Conservation (phyloP, 2,113 vertebrate genomes). For the Rhinolophus ferrumequinum region DNA sequence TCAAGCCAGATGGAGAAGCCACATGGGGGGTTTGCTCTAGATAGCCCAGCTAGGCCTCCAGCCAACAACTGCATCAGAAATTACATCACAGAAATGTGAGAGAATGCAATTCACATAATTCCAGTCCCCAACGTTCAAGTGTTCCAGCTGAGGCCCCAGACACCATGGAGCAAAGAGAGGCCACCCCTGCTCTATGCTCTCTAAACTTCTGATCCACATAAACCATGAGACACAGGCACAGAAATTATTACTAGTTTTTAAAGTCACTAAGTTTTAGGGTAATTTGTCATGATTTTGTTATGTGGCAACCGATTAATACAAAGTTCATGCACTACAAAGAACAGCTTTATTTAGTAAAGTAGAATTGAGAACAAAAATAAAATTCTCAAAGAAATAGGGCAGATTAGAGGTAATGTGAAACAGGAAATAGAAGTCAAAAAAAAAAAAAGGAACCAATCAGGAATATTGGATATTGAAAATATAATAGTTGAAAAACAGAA, state of each 20-base stretch:
- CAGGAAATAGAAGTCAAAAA: neutral
- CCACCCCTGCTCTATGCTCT: neutral
- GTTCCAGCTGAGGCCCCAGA: neutral
- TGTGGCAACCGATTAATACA: neutral
- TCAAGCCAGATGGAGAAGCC: neutral
- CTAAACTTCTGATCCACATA: neutral
- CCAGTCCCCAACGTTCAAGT: neutral
- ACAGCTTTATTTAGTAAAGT: neutral
- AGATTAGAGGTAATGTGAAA: neutral
- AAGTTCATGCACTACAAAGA: neutral
- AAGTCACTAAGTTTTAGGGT: neutral
- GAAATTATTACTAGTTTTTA: neutral
- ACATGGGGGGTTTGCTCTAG: neutral
- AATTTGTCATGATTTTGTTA: neutral
- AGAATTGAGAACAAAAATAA: neutral
- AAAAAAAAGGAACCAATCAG: neutral
- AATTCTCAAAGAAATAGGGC: neutral
- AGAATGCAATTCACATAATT: neutral
- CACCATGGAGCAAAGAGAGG: neutral
- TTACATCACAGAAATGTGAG: neutral
- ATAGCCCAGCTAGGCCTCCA: neutral
- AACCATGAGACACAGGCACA: neutral
- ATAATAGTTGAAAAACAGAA: neutral
- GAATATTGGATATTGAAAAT: constrained; percentile 8
- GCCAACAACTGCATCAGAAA: neutral